These are phyloP conservation scores for Erynnis tages DNA, from an alignment of 2,888 invertebrate species.

Conservation along the genomic window DNA sequence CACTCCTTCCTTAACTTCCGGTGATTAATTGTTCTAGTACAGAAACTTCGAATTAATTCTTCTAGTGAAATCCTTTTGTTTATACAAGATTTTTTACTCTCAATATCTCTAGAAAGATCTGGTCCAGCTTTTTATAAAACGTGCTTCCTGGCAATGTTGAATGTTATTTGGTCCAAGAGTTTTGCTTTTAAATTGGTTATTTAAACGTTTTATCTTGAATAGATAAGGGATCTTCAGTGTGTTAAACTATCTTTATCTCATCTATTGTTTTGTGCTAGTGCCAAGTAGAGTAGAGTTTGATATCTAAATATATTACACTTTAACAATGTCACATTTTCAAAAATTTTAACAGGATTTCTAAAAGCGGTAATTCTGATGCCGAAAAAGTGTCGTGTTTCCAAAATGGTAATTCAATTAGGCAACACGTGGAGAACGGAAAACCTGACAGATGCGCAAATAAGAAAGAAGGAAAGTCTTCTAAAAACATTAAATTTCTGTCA, in stretches of 20 bases:
- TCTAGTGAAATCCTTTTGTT: constrained; percentile 7
- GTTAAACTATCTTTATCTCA: constrained; percentile 6
- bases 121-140: constrained; percentile 8
- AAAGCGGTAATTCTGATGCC: constrained; percentile 27
- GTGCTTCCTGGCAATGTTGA: background rate
- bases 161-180: constrained; percentile 11
- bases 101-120: constrained; percentile 7
- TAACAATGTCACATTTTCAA: background rate
- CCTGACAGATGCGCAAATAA: constrained; percentile 36
- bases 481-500: constrained; percentile 44
- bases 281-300: too few species aligned
- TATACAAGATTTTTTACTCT: background rate
- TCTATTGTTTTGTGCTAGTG: background rate
- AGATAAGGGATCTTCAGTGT: constrained; percentile 5
- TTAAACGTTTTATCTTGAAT: constrained; percentile 10
- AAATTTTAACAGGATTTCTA: constrained; percentile 16
- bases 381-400: constrained; percentile 24
- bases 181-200: constrained; percentile 1
- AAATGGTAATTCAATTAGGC: constrained; percentile 22
- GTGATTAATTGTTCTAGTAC: constrained; percentile 15
- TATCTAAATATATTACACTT: too few species aligned
- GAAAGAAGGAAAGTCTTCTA: constrained; percentile 43
- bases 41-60: constrained; percentile 2
- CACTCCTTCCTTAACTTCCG: constrained; percentile 1
- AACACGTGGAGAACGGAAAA: constrained; percentile 22